Evolutionary conservation across 2,797 vertebrate genomes (phyloP).

Genomic region (Phrynocephalus guinanensis): DNA sequence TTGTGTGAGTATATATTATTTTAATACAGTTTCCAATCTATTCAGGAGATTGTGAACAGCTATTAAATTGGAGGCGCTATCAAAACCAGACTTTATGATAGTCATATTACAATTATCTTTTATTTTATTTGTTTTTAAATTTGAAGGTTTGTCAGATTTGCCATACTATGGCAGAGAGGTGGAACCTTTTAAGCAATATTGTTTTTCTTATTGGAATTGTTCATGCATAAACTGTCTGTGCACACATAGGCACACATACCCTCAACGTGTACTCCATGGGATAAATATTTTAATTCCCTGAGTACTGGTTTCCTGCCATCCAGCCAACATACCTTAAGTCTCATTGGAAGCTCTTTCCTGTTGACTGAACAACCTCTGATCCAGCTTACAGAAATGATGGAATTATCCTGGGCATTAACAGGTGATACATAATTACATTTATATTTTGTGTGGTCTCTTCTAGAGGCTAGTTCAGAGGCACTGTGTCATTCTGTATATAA

Average conservation of each 20-base stretch:
- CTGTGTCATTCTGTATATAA: conserved; percentile 60
- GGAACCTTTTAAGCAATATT: conserved; percentile 40
- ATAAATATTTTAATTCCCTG: conserved; percentile 65
- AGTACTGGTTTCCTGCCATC: conserved; percentile 58
- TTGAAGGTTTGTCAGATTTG: conserved; percentile 45
- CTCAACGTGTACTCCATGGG: conserved; percentile 28
- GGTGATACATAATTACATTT: conserved; percentile 61
- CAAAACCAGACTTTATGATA: not conserved
- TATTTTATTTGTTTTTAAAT: conserved; percentile 45
- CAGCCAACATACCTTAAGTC: conserved; percentile 56
- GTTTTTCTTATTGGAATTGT: conserved; percentile 29
- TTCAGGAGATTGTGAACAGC: conserved; percentile 24
- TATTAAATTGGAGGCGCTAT: not conserved
- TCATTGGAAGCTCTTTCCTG: conserved; percentile 68
- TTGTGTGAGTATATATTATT: not conserved
- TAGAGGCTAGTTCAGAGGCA: conserved; percentile 69
- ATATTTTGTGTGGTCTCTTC: conserved; percentile 58
- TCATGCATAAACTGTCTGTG: conserved; percentile 27
- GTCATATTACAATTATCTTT: conserved; percentile 39
- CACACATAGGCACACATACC: conserved; percentile 5
- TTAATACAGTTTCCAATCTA: not conserved
- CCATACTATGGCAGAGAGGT: conserved; percentile 22
- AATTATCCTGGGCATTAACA: conserved; percentile 71
- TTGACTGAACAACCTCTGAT: conserved; percentile 58
- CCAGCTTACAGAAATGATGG: conserved; percentile 69